Evolutionary conservation across 2,113 vertebrate genomes (phyloP).

Genomic region (Lontra canadensis): DNA sequence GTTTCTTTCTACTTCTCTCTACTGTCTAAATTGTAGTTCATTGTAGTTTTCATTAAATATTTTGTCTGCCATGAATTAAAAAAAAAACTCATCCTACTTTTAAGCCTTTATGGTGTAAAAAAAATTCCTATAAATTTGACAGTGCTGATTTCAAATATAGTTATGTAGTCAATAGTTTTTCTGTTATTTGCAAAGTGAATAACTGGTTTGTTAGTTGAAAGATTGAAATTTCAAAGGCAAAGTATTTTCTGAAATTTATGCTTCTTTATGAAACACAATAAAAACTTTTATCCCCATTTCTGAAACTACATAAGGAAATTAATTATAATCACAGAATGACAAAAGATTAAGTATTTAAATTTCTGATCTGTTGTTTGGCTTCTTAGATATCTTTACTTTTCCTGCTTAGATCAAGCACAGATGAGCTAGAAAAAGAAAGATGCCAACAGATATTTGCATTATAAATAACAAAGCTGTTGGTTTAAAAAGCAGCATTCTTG

Average conservation of each 20-base stretch:
- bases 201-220: constrained; percentile 22
- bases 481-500: constrained; percentile 23
- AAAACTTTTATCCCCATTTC: background rate
- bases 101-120: background rate
- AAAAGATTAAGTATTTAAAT: background rate
- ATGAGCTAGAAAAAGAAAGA: background rate
- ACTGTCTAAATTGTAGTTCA: background rate
- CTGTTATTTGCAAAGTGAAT: constrained; percentile 32
- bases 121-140: background rate
- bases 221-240: constrained; percentile 16
- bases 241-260: constrained; percentile 7
- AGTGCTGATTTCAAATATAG: background rate
- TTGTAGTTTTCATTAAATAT: background rate
- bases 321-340: background rate
- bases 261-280: constrained; percentile 17
- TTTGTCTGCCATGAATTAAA: background rate
- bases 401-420: constrained; percentile 29
- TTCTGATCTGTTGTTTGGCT: constrained; percentile 6
- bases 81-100: background rate
- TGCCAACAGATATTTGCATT: background rate
- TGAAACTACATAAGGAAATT: constrained; percentile 3
- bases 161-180: background rate
- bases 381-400: constrained; percentile 44
- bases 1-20: background rate
- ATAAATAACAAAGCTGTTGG: background rate